Evolutionary conservation across 2,888 invertebrate genomes (phyloP).

Genomic region (Himalopsyche japonica): DNA sequence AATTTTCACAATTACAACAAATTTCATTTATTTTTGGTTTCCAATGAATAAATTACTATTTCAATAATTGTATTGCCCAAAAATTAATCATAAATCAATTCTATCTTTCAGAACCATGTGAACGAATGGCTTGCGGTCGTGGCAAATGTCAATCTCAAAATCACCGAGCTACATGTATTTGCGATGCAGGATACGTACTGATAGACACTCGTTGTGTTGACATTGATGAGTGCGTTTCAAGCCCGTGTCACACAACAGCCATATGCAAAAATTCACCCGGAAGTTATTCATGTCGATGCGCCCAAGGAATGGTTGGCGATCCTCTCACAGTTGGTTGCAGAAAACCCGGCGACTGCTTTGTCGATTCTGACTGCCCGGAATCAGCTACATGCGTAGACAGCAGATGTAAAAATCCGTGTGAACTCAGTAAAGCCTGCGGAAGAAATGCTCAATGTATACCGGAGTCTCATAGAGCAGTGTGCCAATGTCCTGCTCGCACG

Average conservation of each 20-base stretch:
- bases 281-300: slow-evolving; percentile 76
- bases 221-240: slow-evolving; percentile 75
- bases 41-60: slow-evolving; percentile 11
- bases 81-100: no score
- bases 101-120: slow-evolving; percentile 72
- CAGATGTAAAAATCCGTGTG: slow-evolving; percentile 79
- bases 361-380: slow-evolving; percentile 77
- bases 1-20: slow-evolving; percentile 11
- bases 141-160: slow-evolving; percentile 75
- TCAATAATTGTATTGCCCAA: no score
- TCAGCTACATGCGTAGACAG: slow-evolving; percentile 76
- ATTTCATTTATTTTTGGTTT: slow-evolving; percentile 10
- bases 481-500: slow-evolving; percentile 75
- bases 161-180: slow-evolving; percentile 74
- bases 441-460: slow-evolving; percentile 75
- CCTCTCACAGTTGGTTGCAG: slow-evolving; percentile 73
- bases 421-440: slow-evolving; percentile 68
- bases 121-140: slow-evolving; percentile 75
- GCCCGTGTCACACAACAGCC: slow-evolving; percentile 80
- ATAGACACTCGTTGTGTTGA: slow-evolving; percentile 73
- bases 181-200: slow-evolving; percentile 74
- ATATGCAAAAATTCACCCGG: slow-evolving; percentile 79
- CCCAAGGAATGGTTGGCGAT: slow-evolving; percentile 80
- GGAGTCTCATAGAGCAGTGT: slow-evolving; percentile 69
- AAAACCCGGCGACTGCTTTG: slow-evolving; percentile 80